phyloP scores from a whole-genome alignment of 2,888 invertebrate species.

The Synanthedon tipuliformis region DNA sequence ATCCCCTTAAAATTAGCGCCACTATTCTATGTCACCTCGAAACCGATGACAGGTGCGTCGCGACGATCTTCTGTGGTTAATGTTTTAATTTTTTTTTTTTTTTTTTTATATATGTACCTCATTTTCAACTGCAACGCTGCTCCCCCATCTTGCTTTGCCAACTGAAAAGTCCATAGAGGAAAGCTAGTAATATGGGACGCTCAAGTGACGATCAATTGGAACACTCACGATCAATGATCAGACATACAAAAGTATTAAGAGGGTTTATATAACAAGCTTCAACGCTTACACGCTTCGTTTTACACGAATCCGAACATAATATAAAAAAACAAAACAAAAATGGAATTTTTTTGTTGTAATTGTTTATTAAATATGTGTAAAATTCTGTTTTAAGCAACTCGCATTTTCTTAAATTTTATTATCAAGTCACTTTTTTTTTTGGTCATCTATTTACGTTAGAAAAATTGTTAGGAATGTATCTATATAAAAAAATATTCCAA shows the following conservation, averaged over 20 bases:
- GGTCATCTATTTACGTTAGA: no score
- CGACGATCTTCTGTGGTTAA: slow-evolving; percentile 6
- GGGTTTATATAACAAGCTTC: no score
- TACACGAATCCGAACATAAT: no score
- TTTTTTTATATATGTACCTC: slow-evolving; percentile 49
- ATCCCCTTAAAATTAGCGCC: slow-evolving; percentile 30
- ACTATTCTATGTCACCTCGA: slow-evolving; percentile 63
- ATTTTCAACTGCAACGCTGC: slow-evolving; percentile 21
- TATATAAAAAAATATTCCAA: no score
- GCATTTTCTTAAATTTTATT: no score
- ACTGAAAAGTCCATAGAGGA: slow-evolving; percentile 68
- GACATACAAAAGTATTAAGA: background rate
- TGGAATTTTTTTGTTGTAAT: no score
- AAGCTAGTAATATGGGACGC: slow-evolving; percentile 44
- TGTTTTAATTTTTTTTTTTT: slow-evolving; percentile 34
- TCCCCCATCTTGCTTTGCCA: slow-evolving; percentile 41
- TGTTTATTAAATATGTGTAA: no score
- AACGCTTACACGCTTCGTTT: no score
- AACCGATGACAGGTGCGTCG: slow-evolving; percentile 26
- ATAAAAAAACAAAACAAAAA: no score
- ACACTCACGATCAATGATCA: slow-evolving; percentile 23
- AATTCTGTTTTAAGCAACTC: no score
- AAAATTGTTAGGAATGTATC: no score
- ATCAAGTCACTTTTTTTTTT: no score
- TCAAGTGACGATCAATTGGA: slow-evolving; percentile 22